Base-by-base conservation (phyloP, 2,797 vertebrate species). In the Sorex maritimensis region DNA sequence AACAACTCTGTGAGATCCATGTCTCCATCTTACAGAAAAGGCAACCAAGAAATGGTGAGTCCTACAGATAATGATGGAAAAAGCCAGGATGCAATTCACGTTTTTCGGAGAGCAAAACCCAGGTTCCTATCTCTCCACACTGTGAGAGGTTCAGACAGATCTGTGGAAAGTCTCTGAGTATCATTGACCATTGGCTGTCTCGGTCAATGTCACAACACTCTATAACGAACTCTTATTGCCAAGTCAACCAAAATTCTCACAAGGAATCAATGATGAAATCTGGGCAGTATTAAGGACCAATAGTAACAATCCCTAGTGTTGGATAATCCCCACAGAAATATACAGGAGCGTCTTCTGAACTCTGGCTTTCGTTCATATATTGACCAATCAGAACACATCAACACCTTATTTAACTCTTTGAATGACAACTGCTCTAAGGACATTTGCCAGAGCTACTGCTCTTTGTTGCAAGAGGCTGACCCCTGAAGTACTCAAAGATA, bases 391-490 rank as follows among this genome's bases (percentile, higher is more conserved):
- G 17, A 61, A 61, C 17, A 61, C 49, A 86, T 23, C 80, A 88
- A 6, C 2, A 21, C 23, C 34, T n/a, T 6, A 12, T 23, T 80
- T 88, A 46, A 13, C 26, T 91, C 88, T 69, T 63, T 13, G 74
- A 55, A 86, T 46, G 65, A 21, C 21, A 52, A 38, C 55, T 28
- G 19, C 23, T 91, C 0, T 87, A 41, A 85, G 38, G 26, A 24
- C 11, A 55, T 67, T 90, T 78, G 6, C 55, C 55, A 69, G 21
- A 87, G 26, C 38, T 88, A 58, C 23, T 75, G 81, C 5, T 91
- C 49, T 93, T 95, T 95, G 68, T 93, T 81, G 75, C n/a, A 71
- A 74, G 28, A 92, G 15, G 30, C 85, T 49, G 49, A 86, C 41
- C n/a, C 23, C 73, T 86, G 24, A 95, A 89, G 78, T 75, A 61